These are phyloP conservation scores for Pyrgilauda ruficollis DNA, from an alignment of 2,113 vertebrate genomes.

Conservation along the genomic window DNA sequence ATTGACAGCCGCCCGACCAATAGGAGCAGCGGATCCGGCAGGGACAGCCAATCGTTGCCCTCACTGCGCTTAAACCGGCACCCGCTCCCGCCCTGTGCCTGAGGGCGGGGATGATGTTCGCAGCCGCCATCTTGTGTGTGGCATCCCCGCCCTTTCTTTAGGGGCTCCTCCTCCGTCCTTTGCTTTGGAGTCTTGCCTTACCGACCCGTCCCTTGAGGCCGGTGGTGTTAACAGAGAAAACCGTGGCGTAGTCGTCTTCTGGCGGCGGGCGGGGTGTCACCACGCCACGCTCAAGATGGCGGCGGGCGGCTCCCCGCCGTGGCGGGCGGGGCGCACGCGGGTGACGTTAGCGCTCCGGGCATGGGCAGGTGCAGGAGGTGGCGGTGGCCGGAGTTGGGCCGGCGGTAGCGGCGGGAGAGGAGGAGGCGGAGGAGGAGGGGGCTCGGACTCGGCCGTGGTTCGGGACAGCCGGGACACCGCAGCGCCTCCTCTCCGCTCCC, in stretches of 20 bases:
- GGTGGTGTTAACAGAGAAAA: no score
- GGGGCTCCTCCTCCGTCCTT: background rate
- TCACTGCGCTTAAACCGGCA: rapidly evolving
- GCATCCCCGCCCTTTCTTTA: background rate
- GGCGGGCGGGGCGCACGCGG: background rate
- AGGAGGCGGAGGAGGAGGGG: background rate
- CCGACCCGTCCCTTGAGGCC: rapidly evolving
- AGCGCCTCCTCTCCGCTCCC: background rate
- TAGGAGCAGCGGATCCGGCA: background rate
- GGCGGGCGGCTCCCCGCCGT: background rate
- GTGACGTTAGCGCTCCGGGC: conserved; percentile 65
- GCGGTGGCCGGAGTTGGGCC: conserved; percentile 58
- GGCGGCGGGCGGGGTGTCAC: rapidly evolving
- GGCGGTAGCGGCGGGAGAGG: conserved; percentile 31
- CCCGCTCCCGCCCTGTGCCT: background rate
- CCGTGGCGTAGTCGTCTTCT: rapidly evolving
- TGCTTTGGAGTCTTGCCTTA: no score
- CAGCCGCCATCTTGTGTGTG: conserved; percentile 69
- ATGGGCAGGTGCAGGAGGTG: conserved; percentile 51
- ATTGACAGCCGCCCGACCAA: background rate
- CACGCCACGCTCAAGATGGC: conserved; percentile 65
- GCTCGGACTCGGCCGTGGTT: background rate
- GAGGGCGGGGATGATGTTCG: rapidly evolving
- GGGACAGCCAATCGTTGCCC: background rate
- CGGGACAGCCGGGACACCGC: background rate